A percentile compares a stretch with the other conserved stretches of the same genome.
Conservation (phyloP, 2,888 invertebrate genomes). For the Scaptomyza caliginosa region DNA sequence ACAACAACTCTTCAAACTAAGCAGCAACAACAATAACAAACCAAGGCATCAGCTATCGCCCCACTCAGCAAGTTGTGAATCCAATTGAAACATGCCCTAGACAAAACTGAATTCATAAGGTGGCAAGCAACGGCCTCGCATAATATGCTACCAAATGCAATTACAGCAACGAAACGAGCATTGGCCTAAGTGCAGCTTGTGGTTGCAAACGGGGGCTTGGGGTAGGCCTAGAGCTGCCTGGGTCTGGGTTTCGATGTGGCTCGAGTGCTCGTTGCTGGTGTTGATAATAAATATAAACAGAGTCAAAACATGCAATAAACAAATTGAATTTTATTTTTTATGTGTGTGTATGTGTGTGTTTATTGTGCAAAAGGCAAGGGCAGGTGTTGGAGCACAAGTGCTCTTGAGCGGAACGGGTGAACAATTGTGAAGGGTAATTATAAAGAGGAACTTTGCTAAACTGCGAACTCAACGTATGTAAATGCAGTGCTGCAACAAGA, state of each 20-base stretch:
- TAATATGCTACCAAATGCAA: slow-evolving; percentile 63
- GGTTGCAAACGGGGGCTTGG: not conserved
- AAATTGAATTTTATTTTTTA: slow-evolving; percentile 70
- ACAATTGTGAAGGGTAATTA: slow-evolving; percentile 11
- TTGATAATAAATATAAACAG: slow-evolving; percentile 77
- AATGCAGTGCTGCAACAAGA: slow-evolving; percentile 10
- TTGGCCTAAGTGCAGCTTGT: slow-evolving; percentile 15
- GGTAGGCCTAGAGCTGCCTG: not conserved
- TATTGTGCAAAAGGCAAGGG: slow-evolving; percentile 20
- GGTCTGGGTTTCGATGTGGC: slow-evolving; percentile 1
- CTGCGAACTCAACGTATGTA: not conserved
- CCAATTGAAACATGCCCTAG: slow-evolving; percentile 53
- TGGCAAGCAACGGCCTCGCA: slow-evolving; percentile 20
- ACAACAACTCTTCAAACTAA: slow-evolving; percentile 58
- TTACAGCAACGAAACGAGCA: slow-evolving; percentile 52
- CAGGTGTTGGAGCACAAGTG: not conserved
- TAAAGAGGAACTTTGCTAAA: slow-evolving; percentile 7
- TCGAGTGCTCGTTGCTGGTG: slow-evolving; percentile 30
- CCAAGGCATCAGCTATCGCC: slow-evolving; percentile 21
- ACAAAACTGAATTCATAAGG: not conserved
- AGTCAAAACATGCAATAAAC: slow-evolving; percentile 72
- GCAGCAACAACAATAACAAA: slow-evolving; percentile 16
- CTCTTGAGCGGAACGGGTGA: not conserved
- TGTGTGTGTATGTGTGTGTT: too few relatives aligned
- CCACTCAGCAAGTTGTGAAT: slow-evolving; percentile 42